Conservation (phyloP, 2,888 invertebrate species). For the Cremastinae sp. region DNA sequence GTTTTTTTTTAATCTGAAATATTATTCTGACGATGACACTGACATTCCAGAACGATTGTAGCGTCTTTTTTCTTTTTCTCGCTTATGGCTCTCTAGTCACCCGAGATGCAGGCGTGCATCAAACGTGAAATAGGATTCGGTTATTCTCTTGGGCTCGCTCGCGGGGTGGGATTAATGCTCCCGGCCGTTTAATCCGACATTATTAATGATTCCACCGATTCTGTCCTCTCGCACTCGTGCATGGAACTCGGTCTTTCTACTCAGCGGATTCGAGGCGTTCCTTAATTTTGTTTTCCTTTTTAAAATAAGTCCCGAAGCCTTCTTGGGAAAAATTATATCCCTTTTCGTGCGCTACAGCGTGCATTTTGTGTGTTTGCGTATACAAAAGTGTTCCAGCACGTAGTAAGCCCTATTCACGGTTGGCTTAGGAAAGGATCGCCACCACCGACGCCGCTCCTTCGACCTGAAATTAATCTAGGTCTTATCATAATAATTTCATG, state of each 20-base stretch:
- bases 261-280: too few relatives aligned
- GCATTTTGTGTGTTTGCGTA: neutral
- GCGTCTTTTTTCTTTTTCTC: conserved; percentile 5
- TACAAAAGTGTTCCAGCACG: conserved; percentile 3
- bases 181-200: conserved; percentile 78
- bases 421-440: conserved; percentile 68
- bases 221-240: conserved; percentile 63
- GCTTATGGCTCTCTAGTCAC: conserved; percentile 8
- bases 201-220: conserved; percentile 79
- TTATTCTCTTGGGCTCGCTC: conserved; percentile 49
- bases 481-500: conserved; percentile 78
- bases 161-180: conserved; percentile 76
- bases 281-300: too few relatives aligned
- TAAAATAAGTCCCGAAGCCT: conserved; percentile 22
- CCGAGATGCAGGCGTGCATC: conserved; percentile 28
- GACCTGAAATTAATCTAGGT: conserved; percentile 78
- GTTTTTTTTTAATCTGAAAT: conserved; percentile 15
- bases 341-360: neutral
- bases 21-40: conserved; percentile 70
- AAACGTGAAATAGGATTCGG: conserved; percentile 77
- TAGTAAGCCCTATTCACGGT: conserved; percentile 74
- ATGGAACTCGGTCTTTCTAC: conserved; percentile 15
- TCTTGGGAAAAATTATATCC: conserved; percentile 48
- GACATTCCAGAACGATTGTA: conserved; percentile 75
- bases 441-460: conserved; percentile 60